phyloP scores from a whole-genome alignment of 1,140 invertebrate genomes.

The Adelges cooleyi region DNA sequence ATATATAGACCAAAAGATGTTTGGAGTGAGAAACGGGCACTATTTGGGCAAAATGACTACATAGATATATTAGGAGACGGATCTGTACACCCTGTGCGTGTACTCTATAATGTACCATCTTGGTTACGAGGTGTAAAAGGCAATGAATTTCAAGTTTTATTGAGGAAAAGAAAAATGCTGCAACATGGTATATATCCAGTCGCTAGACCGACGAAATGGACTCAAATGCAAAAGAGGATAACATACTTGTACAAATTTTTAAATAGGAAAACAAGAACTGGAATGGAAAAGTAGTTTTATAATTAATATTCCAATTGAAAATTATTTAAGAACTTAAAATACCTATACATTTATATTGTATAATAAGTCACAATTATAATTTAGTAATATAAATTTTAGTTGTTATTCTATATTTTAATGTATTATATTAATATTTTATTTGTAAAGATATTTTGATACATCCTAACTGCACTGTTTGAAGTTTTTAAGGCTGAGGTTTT shows the following conservation, averaged over 20 bases:
- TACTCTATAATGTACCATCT: conserved; percentile 68
- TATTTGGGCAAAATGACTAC: conserved; percentile 94
- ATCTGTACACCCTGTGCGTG: conserved; percentile 62
- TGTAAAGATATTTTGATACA: no score
- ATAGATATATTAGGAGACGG: conserved; percentile 86
- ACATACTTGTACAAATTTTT: conserved; percentile 59
- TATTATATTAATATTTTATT: no score
- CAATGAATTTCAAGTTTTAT: conserved; percentile 70
- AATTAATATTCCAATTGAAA: not conserved
- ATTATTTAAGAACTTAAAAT: no score
- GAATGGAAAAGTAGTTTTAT: conserved; percentile 20
- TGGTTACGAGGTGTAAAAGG: conserved; percentile 82
- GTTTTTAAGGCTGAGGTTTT: no score
- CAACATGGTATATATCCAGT: conserved; percentile 45
- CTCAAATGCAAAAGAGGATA: conserved; percentile 57
- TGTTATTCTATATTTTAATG: no score
- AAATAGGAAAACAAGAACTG: conserved; percentile 54
- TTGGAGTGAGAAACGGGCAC: conserved; percentile 63
- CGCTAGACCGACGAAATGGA: conserved; percentile 62
- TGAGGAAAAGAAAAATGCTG: conserved; percentile 60
- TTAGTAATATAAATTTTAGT: no score
- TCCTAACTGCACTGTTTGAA: no score
- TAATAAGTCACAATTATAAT: no score
- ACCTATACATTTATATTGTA: no score
- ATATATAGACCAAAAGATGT: conserved; percentile 56